Conservation (phyloP, 2,797 vertebrate genomes). For the Enteromius anoplus region DNA sequence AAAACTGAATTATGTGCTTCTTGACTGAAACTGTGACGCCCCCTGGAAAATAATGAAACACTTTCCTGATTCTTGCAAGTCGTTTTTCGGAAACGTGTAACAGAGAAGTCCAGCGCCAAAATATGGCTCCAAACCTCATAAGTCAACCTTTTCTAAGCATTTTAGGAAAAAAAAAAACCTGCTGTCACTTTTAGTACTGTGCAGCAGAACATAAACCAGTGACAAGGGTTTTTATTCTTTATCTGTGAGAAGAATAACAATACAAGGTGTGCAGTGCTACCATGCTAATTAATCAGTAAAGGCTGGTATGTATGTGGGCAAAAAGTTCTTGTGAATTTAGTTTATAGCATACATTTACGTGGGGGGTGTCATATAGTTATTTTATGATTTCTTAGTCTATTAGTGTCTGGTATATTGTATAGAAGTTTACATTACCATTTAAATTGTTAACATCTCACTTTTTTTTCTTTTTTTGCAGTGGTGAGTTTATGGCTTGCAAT, state of each 20-base stretch:
- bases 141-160: neutral
- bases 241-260: slow-evolving; percentile 1
- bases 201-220: slow-evolving; percentile 11
- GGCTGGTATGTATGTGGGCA: neutral
- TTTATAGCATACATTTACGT: neutral
- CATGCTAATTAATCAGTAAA: neutral
- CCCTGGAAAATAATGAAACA: slow-evolving; percentile 80
- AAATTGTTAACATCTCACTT: neutral
- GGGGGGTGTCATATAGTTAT: neutral
- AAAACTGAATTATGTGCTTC: slow-evolving; percentile 72
- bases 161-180: neutral
- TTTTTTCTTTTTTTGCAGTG: too few relatives aligned
- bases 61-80: slow-evolving; percentile 72
- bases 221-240: neutral
- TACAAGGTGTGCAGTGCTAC: neutral
- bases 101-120: neutral
- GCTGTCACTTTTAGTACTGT: neutral
- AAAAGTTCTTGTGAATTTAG: neutral
- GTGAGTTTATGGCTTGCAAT: neutral
- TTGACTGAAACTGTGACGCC: slow-evolving; percentile 72
- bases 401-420: neutral
- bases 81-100: slow-evolving; percentile 37
- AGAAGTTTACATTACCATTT: neutral
- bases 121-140: neutral
- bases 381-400: neutral